A percentile compares a stretch with the other conserved stretches of the same genome.
Evolutionary conservation across 2,888 invertebrate species (phyloP).

Genomic region (Erebia epiphron): DNA sequence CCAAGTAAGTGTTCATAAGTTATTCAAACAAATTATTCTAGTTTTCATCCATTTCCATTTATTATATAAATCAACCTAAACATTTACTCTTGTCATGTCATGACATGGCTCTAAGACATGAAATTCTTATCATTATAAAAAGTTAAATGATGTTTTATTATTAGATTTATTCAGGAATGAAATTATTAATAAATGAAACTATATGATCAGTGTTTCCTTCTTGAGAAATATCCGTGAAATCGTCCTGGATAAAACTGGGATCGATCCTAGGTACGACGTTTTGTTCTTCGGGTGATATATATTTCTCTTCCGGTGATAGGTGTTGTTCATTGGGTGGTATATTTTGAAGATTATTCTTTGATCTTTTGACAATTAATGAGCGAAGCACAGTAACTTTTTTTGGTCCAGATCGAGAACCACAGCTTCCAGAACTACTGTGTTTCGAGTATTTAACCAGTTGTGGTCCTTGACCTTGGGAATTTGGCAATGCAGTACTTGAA

Average conservation of each 20-base stretch:
- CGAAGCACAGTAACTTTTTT: conserved; percentile 1
- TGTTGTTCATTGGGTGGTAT: background rate
- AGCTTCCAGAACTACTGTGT: conserved; percentile 4
- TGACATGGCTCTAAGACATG: conserved; percentile 9
- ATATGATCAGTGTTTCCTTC: conserved; percentile 1
- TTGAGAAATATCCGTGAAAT: conserved; percentile 1
- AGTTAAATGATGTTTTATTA: conserved; percentile 4
- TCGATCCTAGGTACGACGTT: conserved; percentile 2
- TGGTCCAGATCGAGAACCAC: conserved; percentile 4
- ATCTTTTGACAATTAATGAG: conserved; percentile 1
- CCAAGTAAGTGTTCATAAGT: conserved; percentile 2
- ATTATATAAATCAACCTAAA: conserved; percentile 1
- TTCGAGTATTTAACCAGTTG: conserved; percentile 4
- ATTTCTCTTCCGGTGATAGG: conserved; percentile 2
- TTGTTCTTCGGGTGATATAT: conserved; percentile 2
- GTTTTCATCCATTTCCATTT: background rate
- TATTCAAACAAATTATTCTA: conserved; percentile 4
- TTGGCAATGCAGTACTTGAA: conserved; percentile 4
- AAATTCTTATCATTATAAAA: conserved; percentile 4
- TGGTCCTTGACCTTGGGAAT: conserved; percentile 2
- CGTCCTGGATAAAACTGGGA: conserved; percentile 1
- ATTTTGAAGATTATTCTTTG: conserved; percentile 4
- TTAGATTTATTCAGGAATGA: background rate
- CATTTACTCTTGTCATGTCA: conserved; percentile 4
- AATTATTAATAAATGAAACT: conserved; percentile 2